Base-by-base conservation (phyloP, 2,888 invertebrate species). In the Panorpa germanica region DNA sequence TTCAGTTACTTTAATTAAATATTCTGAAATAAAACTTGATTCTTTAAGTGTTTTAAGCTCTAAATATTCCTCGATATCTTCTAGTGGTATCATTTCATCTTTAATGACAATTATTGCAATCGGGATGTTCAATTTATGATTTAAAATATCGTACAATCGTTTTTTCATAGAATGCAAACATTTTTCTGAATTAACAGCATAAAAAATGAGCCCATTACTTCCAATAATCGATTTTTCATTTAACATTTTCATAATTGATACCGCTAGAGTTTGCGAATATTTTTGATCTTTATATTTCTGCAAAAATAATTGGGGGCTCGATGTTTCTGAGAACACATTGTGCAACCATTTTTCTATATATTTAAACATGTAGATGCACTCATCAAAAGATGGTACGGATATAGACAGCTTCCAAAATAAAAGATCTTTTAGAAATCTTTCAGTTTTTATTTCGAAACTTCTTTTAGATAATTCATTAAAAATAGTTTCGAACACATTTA, bases 171-270 rank as follows among this genome's bases (percentile, higher is more conserved):
- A 40, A 2, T 23, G 13, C 5, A 43, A 5, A 9, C 44, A 38
- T 3, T 36, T 26, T 3, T 34, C 34, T 5, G 43, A 39, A 35
- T 47, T 41, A 3, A 49, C n/a, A n/a, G n/a, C n/a, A n/a, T n/a
- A 38, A 34, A 44, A 51, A 5, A 55, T 21, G 2, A 52, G 32
- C 5, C 45, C 50, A 33, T 52, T 9, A n/a, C n/a, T n/a, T n/a
- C n/a, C n/a, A n/a, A n/a, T n/a, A n/a, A n/a, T n/a, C n/a, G n/a
- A n/a, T n/a, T n/a, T n/a, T n/a, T n/a, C n/a, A n/a, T n/a, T n/a
- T n/a, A n/a, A n/a, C n/a, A n/a, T n/a, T n/a, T n/a, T n/a, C n/a
- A n/a, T n/a, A n/a, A n/a, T n/a, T n/a, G n/a, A n/a, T n/a, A n/a
- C n/a, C n/a, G n/a, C n/a, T n/a, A n/a, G n/a, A n/a, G n/a, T n/a